phyloP scores from a whole-genome alignment of 2,888 invertebrate species.

The Heliconius sara region DNA sequence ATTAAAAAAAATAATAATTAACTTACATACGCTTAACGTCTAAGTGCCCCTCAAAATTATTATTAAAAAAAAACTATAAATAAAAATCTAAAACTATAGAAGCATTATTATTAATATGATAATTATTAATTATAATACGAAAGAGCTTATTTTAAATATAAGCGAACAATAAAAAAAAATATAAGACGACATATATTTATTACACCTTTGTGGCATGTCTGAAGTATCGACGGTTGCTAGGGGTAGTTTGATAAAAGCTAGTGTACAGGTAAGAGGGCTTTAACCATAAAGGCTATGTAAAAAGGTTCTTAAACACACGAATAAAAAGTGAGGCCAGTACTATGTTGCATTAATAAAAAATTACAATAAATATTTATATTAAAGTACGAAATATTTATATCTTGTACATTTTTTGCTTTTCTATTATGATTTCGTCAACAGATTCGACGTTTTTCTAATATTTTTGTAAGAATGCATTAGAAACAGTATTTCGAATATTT shows the following conservation, averaged over 20 bases:
- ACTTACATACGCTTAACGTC: background rate
- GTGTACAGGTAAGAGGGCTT: slow-evolving; percentile 36
- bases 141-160: background rate
- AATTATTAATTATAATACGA: background rate
- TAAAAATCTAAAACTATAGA: too few species aligned
- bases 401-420: background rate
- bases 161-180: slow-evolving; percentile 1
- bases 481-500: slow-evolving; percentile 6
- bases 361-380: too few species aligned
- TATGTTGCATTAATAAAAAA: background rate
- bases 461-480: background rate
- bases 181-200: slow-evolving; percentile 53
- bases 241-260: slow-evolving; percentile 37
- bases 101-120: background rate
- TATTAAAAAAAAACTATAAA: background rate
- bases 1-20: slow-evolving; percentile 1
- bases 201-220: slow-evolving; percentile 49
- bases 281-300: slow-evolving; percentile 28
- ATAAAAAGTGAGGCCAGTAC: slow-evolving; percentile 17
- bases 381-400: too few species aligned
- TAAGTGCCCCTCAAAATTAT: slow-evolving; percentile 15
- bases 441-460: background rate
- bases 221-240: slow-evolving; percentile 45
- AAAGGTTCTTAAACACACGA: slow-evolving; percentile 35
- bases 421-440: background rate